Percentiles rank a stretch among this genome's conserved stretches.
Conservation (phyloP, 1,140 invertebrate genomes). For the Pentalonia nigronervosa region DNA sequence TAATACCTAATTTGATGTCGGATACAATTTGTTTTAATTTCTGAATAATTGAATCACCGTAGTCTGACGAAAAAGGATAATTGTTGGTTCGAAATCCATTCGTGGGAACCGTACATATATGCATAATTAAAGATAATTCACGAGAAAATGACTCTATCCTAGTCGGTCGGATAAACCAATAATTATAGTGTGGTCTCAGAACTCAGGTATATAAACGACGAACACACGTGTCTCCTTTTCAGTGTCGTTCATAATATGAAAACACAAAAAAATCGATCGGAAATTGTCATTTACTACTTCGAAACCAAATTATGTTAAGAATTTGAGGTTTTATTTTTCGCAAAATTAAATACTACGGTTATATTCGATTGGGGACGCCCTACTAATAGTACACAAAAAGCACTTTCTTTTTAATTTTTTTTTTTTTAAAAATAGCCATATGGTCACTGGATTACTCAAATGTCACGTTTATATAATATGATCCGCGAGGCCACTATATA, state of each 20-base stretch:
- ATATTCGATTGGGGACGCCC: too few relatives aligned
- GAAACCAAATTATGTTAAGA: background rate
- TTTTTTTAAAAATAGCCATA: too few relatives aligned
- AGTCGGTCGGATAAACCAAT: background rate
- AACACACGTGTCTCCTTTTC: background rate
- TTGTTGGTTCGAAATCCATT: background rate
- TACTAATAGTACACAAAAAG: too few relatives aligned
- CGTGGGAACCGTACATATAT: slow-evolving; percentile 4
- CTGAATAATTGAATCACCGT: background rate
- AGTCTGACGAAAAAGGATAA: background rate
- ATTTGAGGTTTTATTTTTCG: background rate
- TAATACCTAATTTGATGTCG: background rate
- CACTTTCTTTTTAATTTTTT: too few relatives aligned
- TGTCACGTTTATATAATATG: too few relatives aligned
- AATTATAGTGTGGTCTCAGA: slow-evolving; percentile 1
- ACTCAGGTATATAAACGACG: background rate
- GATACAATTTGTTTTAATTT: background rate
- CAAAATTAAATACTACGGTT: background rate
- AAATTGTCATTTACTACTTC: background rate
- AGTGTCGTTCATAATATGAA: background rate
- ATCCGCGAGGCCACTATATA: too few relatives aligned
- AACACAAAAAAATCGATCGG: background rate
- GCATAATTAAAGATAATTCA: background rate
- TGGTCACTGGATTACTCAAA: too few relatives aligned
- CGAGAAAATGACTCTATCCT: slow-evolving; percentile 6